A percentile compares a stretch with the other conserved stretches of the same genome.
phyloP scores from a whole-genome alignment of 2,888 invertebrate genomes.

The Drosophila paramelanica region DNA sequence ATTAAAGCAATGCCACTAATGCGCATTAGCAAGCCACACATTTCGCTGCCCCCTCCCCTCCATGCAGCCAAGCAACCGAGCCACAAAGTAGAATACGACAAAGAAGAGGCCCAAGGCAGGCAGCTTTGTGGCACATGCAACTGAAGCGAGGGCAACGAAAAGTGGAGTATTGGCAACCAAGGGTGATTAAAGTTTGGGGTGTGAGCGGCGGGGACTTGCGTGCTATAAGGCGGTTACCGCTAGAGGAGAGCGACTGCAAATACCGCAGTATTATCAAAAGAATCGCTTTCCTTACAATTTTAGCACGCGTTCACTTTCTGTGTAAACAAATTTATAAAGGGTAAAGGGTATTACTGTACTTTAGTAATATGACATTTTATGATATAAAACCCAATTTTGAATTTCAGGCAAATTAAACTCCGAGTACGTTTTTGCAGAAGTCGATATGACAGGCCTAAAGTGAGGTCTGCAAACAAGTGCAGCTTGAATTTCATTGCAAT shows the following conservation, averaged over 20 bases:
- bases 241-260: conserved; percentile 31
- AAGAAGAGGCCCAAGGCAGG: too few relatives aligned
- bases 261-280: conserved; percentile 26
- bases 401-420: too few relatives aligned
- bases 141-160: conserved; percentile 9
- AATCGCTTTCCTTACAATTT: background rate
- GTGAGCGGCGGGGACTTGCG: conserved; percentile 12
- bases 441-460: too few relatives aligned
- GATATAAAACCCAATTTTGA: background rate
- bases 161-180: background rate
- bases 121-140: conserved; percentile 46
- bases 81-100: too few relatives aligned
- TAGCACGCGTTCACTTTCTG: conserved; percentile 20
- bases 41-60: too few relatives aligned
- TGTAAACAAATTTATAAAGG: conserved; percentile 28
- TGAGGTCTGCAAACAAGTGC: background rate
- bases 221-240: conserved; percentile 15
- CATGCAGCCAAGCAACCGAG: too few relatives aligned
- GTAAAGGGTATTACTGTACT: too few relatives aligned
- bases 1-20: too few relatives aligned
- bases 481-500: conserved; percentile 6
- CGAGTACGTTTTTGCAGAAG: too few relatives aligned
- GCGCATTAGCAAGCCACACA: too few relatives aligned
- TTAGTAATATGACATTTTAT: background rate
- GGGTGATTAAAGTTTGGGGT: conserved; percentile 60